These are phyloP conservation scores for Alauda arvensis DNA, from an alignment of 2,797 vertebrate genomes.

Conservation along the genomic window DNA sequence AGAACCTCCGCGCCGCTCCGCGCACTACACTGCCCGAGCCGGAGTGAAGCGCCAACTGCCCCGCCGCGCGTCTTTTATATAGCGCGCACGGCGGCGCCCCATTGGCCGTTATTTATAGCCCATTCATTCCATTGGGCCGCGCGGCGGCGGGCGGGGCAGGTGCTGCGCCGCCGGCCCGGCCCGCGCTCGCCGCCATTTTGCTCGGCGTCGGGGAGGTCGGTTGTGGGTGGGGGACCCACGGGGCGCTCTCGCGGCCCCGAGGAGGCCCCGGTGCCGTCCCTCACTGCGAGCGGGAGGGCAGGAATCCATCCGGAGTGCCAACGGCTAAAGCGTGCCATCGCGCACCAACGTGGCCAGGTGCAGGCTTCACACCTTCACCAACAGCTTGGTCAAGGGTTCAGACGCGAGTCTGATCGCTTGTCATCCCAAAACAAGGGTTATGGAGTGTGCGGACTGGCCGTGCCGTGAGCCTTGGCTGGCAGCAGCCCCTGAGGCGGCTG, in stretches of 20 bases:
- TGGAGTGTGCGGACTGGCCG: not conserved
- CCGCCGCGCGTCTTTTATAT: slow-evolving; percentile 68
- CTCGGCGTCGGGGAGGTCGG: not conserved
- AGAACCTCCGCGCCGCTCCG: not conserved
- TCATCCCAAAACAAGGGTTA: not conserved
- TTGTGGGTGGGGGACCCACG: rapidly evolving
- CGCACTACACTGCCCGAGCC: not conserved
- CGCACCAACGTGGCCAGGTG: rapidly evolving
- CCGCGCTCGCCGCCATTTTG: slow-evolving; percentile 13
- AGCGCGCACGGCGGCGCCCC: slow-evolving; percentile 21
- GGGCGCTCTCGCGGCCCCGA: rapidly evolving
- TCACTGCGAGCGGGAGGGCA: rapidly evolving
- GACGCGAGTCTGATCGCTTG: rapidly evolving
- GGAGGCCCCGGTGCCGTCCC: rapidly evolving
- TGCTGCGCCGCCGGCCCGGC: not conserved
- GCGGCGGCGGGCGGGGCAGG: not conserved
- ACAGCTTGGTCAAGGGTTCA: not conserved
- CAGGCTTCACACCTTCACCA: not conserved
- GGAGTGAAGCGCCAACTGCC: not conserved
- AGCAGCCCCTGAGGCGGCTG: rapidly evolving
- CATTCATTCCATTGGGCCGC: slow-evolving; percentile 86
- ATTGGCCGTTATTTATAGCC: slow-evolving; percentile 86
- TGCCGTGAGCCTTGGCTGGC: rapidly evolving
- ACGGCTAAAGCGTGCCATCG: rapidly evolving
- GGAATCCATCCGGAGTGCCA: rapidly evolving